Base-by-base conservation (phyloP, 1,140 invertebrate genomes). In the Galleria mellonella region DNA sequence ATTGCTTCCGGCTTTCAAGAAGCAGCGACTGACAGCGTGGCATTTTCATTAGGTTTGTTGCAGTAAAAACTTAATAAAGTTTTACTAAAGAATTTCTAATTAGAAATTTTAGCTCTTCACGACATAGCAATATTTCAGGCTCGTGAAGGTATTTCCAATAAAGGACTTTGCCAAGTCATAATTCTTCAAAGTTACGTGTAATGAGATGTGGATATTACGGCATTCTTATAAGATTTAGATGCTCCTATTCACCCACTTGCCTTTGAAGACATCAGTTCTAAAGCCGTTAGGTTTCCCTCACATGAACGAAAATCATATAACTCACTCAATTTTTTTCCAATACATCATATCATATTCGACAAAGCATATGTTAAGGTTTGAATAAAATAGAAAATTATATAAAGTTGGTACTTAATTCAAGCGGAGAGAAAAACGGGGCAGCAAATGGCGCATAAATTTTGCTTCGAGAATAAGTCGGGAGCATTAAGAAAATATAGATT, bases 111-210 rank as follows among this genome's bases (percentile, higher is more conserved):
- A 85, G 75, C 77, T 83, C 71, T 83, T 82, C 77, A 82, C 71
- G 82, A 83, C 78, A 78, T 78, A 81, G 82, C 77, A 85, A 85
- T 85, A 85, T 83, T 85, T 85, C 75, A 83, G 71, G 70, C 62
- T 52, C 70, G 82, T 79, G 75, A 68, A 83, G 82, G 82, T 85
- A 85, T 85, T 85, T 85, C 82, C 82, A 85, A 85, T 85, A 85
- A 85, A 81, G 82, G 82, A 79, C 78, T 82, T 78, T 81, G 78
- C 77, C 82, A 83, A 85, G 77, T 85, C 82, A 85, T 85, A 85
- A 85, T 85, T 85, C 82, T 84, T 77, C 73, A 82, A 81, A 83
- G 82, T 85, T 72, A 78, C 78, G 75, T 77, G 71, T 85, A 85
- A 85, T 85, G 74, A 85, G 78, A 82, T 82, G 75, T 72, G 76